phyloP scores from a whole-genome alignment of 1,140 invertebrate genomes.

The Steinernema feltiae region DNA sequence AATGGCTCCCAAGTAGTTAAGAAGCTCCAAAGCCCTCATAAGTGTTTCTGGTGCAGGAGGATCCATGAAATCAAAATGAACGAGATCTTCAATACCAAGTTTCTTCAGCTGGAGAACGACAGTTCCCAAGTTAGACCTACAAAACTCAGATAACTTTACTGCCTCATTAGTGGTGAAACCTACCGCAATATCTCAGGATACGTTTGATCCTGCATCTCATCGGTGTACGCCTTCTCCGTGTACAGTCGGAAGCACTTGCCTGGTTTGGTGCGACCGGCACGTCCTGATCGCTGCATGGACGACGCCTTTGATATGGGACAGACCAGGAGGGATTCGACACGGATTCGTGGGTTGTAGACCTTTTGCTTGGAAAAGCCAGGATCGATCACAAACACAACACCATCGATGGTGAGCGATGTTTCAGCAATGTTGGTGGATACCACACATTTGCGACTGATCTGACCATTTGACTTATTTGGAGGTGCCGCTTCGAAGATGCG shows the following conservation, averaged over 20 bases:
- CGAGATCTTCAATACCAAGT: conserved; percentile 95
- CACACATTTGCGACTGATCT: conserved; percentile 73
- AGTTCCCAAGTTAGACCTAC: conserved; percentile 80
- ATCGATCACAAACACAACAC: conserved; percentile 99
- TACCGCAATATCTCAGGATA: conserved; percentile 90
- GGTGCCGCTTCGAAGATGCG: conserved; percentile 92
- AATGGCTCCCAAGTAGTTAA: conserved; percentile 91
- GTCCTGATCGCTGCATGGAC: conserved; percentile 89
- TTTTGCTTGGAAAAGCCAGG: conserved; percentile 99
- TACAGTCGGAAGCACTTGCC: conserved; percentile 98
- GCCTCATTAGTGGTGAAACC: not conserved
- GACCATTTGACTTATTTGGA: conserved; percentile 78
- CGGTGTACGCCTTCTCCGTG: conserved; percentile 95
- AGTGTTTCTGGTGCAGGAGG: conserved; percentile 98
- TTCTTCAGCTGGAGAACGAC: conserved; percentile 97
- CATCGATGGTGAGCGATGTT: conserved; percentile 97
- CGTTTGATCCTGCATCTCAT: conserved; percentile 99
- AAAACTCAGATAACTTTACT: conserved; percentile 26
- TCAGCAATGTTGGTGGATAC: conserved; percentile 99
- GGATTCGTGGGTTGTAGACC: conserved; percentile 90
- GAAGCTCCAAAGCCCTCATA: conserved; percentile 93
- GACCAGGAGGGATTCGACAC: conserved; percentile 92
- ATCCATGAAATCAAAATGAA: conserved; percentile 99
- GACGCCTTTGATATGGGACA: conserved; percentile 98
- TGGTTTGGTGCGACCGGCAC: conserved; percentile 88